Conservation (phyloP, 1,140 invertebrate genomes). For the Chymomyza costata region DNA sequence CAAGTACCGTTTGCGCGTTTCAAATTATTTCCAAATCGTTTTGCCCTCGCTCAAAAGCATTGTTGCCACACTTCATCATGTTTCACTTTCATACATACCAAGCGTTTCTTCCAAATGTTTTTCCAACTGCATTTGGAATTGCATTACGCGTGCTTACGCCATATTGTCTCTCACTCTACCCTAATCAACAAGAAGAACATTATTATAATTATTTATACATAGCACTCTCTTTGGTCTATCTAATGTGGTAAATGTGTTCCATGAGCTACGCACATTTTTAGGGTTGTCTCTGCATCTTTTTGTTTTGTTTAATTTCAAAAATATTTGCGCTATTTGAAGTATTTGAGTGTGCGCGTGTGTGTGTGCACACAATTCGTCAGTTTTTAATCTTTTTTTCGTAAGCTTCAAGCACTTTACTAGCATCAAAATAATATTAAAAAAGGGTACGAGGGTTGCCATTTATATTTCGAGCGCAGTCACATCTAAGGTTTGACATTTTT, state of each 20-base stretch:
- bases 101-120: no score
- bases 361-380: constrained; percentile 13
- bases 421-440: constrained; percentile 10
- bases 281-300: no score
- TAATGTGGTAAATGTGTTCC: background rate
- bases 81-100: constrained; percentile 8
- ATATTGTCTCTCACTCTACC: no score
- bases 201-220: no score
- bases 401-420: constrained; percentile 27
- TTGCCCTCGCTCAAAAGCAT: constrained; percentile 15
- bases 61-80: constrained; percentile 50
- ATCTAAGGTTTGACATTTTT: no score
- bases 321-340: constrained; percentile 56
- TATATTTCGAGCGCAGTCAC: no score
- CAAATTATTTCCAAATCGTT: constrained; percentile 50
- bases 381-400: constrained; percentile 45
- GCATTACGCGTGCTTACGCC: no score
- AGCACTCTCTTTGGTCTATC: no score
- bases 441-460: constrained; percentile 5
- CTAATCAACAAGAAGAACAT: no score
- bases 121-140: no score
- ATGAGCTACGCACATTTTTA: no score
- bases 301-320: constrained; percentile 50
- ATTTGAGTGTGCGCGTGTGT: no score
- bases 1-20: constrained; percentile 27